These are phyloP conservation scores for Synaphobranchus kaupii DNA, from an alignment of 2,797 vertebrate genomes.

Conservation along the genomic window DNA sequence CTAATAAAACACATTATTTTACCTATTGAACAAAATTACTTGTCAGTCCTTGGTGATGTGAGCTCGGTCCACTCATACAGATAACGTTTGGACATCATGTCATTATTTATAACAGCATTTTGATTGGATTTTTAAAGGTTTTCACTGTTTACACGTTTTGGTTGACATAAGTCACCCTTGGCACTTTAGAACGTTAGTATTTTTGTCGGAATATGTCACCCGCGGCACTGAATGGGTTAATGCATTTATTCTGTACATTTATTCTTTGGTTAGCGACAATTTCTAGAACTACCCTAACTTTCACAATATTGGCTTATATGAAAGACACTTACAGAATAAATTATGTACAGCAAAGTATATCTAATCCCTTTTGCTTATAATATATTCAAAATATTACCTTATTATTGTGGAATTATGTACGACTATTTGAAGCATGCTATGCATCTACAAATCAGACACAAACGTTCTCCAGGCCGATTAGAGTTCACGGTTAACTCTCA, in stretches of 20 bases:
- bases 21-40: too few species aligned
- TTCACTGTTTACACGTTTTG: too few species aligned
- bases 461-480: conserved; percentile 10
- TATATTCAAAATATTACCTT: conserved; percentile 3
- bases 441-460: conserved; percentile 20
- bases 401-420: conserved; percentile 17
- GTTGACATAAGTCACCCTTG: too few species aligned
- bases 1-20: too few species aligned
- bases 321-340: conserved; percentile 18
- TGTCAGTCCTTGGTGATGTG: too few species aligned
- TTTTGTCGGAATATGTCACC: too few species aligned
- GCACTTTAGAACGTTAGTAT: too few species aligned
- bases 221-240: not conserved
- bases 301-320: not conserved
- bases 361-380: conserved; percentile 11
- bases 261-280: not conserved
- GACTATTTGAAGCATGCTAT: not conserved
- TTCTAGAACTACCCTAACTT: not conserved
- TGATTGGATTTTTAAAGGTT: too few species aligned
- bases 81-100: too few species aligned
- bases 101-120: too few species aligned
- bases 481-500: not conserved
- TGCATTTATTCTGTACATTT: not conserved
- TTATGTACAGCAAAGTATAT: conserved; percentile 12
- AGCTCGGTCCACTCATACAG: too few species aligned